Percentiles rank a stretch among this genome's conserved stretches.
Conservation (phyloP, 2,888 invertebrate species). For the Gibbula magus region DNA sequence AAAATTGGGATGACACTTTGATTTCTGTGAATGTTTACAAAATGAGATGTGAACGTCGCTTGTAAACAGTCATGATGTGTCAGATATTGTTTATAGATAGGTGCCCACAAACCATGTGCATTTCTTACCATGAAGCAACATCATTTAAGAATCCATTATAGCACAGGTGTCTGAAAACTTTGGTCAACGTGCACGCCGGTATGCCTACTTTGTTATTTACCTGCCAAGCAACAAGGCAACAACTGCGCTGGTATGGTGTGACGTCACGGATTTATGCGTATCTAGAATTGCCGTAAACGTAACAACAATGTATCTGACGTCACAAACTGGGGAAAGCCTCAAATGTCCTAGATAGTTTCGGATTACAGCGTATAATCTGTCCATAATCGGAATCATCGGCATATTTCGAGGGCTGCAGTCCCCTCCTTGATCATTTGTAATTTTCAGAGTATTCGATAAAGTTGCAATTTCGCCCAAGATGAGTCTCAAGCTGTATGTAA, state of each 20-base stretch:
- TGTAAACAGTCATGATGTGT: too few relatives aligned
- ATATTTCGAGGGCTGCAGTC: background rate
- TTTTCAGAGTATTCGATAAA: background rate
- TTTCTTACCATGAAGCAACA: background rate
- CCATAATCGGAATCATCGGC: constrained; percentile 20
- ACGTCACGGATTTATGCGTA: constrained; percentile 38
- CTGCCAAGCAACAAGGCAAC: constrained; percentile 60
- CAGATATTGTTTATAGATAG: too few relatives aligned
- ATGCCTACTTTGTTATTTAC: constrained; percentile 58
- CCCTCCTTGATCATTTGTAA: background rate
- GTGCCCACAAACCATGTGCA: background rate
- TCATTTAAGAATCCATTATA: constrained; percentile 9
- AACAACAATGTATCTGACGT: constrained; percentile 35
- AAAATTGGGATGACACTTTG: too few relatives aligned
- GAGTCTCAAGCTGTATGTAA: constrained; percentile 48
- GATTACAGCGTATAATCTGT: constrained; percentile 9
- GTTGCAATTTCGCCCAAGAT: constrained; percentile 34
- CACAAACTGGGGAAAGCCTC: constrained; percentile 20
- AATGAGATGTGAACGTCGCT: too few relatives aligned
- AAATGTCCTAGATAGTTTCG: constrained; percentile 2
- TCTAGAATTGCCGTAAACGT: constrained; percentile 21
- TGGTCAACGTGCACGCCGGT: constrained; percentile 47
- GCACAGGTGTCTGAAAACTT: constrained; percentile 1
- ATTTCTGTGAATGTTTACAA: too few relatives aligned
- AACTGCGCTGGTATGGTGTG: constrained; percentile 38